Base-by-base conservation (phyloP, 1,140 invertebrate species). In the Euschistus heros region DNA sequence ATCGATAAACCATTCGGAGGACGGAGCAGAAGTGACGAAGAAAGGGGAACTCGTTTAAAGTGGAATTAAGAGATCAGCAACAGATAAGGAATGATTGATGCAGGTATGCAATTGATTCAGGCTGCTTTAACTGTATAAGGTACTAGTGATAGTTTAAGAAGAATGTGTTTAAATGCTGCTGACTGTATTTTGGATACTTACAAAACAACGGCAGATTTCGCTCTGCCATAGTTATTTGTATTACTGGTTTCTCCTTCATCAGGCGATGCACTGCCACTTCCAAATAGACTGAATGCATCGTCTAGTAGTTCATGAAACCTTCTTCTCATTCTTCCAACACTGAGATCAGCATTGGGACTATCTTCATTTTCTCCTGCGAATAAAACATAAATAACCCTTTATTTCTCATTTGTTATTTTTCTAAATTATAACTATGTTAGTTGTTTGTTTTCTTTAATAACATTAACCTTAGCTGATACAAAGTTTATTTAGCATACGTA, bases 221-320 rank as follows among this genome's bases (percentile, higher is more conserved):
- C 78, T 72, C 78, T 74, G 54, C 66, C 73, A 7, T 72, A 69
- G 66, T 68, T 68, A 27, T 65, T 66, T 4, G 70, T 68, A 44
- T 72, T 63, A 22, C 72, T 66, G 50, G 64, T 67, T 44, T 66
- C 64, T 10, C 68, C 66, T 27, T 78, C 73, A 57, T 74, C 74
- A 33, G 75, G 74, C 68, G 77, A 81, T 2, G 70, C 73, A 52
- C 80, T 78, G 68, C 78, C 76, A 61, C 76, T 81, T 42, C 80
- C 80, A 69, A 85, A 84, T 27, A 84, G 75, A 68, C 79, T 84
- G 71, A 85, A 84, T 1, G 84, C 84, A 67, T 86, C 84, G 69
- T 86, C 84, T 18, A 86, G 74, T 8, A 86, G 76, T 65, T 85
- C 82, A 69, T 86, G 81, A 66, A 86, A 84, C 62, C 83, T 74